phyloP scores from a whole-genome alignment of 2,797 vertebrate genomes.

The Poecile montanus region DNA sequence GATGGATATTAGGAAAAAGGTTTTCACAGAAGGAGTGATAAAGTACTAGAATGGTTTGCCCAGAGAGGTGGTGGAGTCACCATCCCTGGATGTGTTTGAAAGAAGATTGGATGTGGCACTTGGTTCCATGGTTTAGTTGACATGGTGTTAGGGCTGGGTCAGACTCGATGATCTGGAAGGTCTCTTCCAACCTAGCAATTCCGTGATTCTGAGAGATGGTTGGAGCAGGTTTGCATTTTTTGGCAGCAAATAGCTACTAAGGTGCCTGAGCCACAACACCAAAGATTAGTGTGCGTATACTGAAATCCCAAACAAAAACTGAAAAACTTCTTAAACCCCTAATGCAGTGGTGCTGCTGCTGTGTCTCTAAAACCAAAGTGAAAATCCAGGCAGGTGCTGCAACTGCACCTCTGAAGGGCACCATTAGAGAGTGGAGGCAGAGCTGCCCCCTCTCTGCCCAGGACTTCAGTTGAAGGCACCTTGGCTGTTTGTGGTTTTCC shows the following conservation, averaged over 20 bases:
- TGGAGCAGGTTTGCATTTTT: not conserved
- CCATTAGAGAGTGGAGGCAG: not conserved
- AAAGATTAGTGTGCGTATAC: fast-evolving
- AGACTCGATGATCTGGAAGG: not conserved
- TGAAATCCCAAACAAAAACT: not conserved
- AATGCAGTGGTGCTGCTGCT: not conserved
- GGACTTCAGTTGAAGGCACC: fast-evolving
- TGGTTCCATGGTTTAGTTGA: not conserved
- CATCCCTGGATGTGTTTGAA: not conserved
- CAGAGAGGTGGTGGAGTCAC: not conserved
- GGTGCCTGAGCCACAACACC: not conserved
- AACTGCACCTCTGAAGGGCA: not conserved
- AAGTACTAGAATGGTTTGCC: not conserved
- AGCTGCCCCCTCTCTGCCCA: not conserved
- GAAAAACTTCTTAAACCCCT: not conserved
- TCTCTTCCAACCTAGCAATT: not conserved
- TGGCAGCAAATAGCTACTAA: not conserved
- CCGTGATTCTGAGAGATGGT: not conserved
- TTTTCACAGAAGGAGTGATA: not conserved
- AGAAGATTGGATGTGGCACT: not conserved
- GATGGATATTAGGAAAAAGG: not conserved
- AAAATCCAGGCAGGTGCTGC: not conserved
- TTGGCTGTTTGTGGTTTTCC: fast-evolving
- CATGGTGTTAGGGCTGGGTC: not conserved
- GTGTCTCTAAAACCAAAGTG: not conserved